Conservation (phyloP, 2,888 invertebrate genomes). For the Macrosiphum euphorbiae region DNA sequence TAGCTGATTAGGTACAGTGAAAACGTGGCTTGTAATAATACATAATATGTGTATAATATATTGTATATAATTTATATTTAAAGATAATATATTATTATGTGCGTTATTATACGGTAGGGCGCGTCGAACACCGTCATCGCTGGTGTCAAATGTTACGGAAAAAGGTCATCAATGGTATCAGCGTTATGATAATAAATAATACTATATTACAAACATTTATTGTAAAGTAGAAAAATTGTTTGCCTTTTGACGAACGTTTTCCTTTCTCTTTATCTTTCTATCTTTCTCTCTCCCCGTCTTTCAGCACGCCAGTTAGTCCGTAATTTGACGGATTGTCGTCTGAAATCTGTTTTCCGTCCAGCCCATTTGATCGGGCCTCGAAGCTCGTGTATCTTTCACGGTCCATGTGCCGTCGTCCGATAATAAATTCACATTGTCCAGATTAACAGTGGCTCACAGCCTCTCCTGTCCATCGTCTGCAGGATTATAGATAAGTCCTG, state of each 20-base stretch:
- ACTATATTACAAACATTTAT: neutral
- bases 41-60: neutral
- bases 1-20: neutral
- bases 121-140: neutral
- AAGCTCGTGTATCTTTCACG: slow-evolving; percentile 57
- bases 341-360: slow-evolving; percentile 47
- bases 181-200: neutral
- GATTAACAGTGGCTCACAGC: neutral
- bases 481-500: too few relatives aligned
- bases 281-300: neutral
- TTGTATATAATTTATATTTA: neutral
- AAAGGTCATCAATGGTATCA: neutral
- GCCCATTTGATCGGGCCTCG: slow-evolving; percentile 39
- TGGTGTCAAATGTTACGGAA: neutral
- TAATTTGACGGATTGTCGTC: slow-evolving; percentile 45
- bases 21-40: neutral
- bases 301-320: neutral
- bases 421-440: slow-evolving; percentile 19
- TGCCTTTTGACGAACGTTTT: neutral
- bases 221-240: neutral
- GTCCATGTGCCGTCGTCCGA: slow-evolving; percentile 25
- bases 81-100: neutral
- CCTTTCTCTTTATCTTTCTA: neutral
- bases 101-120: neutral
- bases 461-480: neutral